A percentile compares a stretch with the other conserved stretches of the same genome.
These are phyloP conservation scores for Orientallactaga sibirica DNA, from an alignment of 2,797 vertebrate genomes.

Conservation along the genomic window DNA sequence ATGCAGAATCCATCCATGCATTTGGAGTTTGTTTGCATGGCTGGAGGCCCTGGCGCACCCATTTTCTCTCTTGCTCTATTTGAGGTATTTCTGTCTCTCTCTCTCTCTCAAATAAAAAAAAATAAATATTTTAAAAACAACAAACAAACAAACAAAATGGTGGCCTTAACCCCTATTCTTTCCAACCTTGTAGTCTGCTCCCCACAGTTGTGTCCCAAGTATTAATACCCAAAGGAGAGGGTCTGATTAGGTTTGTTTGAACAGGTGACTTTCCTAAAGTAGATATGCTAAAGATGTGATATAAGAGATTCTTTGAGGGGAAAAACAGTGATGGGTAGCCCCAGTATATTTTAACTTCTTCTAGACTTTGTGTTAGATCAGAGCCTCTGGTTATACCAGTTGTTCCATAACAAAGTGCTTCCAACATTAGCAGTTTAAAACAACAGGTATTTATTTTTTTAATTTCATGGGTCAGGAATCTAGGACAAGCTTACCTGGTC, in stretches of 20 bases:
- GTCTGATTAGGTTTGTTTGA: too few species aligned
- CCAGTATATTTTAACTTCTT: too few species aligned
- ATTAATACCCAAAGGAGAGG: too few species aligned
- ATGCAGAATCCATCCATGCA: too few species aligned
- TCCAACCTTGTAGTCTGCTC: background rate
- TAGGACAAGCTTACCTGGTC: background rate
- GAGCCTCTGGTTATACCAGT: too few species aligned
- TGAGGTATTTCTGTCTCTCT: too few species aligned
- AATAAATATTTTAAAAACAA: too few species aligned
- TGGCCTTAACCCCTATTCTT: background rate
- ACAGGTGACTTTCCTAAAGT: background rate
- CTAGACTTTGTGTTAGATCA: background rate
- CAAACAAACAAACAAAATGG: background rate
- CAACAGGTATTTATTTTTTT: background rate
- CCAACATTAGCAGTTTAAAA: conserved; percentile 7
- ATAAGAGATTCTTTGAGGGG: background rate
- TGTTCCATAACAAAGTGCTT: too few species aligned
- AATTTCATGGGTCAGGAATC: background rate
- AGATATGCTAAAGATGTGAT: background rate
- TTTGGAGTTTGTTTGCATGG: too few species aligned
- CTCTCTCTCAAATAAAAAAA: too few species aligned
- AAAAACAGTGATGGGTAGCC: background rate
- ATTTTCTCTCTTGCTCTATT: too few species aligned
- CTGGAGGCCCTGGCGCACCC: too few species aligned
- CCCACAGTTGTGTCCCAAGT: background rate